Percentiles rank a stretch among this genome's conserved stretches.
Conservation (phyloP, 2,797 vertebrate species). For the Poeciliopsis paucimaculata region DNA sequence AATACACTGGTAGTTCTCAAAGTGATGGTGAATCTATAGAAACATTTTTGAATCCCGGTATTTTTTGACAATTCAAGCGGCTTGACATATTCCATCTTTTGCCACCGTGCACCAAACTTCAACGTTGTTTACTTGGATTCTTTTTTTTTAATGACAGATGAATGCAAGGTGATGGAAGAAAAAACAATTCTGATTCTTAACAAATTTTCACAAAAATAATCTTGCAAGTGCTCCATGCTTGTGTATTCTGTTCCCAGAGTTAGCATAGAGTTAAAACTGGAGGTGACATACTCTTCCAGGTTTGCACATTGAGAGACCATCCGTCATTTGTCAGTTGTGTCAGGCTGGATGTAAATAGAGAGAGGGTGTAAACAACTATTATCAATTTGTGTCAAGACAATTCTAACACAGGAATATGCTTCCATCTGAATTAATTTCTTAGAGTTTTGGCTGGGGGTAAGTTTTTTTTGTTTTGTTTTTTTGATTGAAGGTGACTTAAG, state of each 20-base stretch:
- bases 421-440: not conserved
- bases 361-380: not conserved
- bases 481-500: not conserved
- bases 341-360: not conserved
- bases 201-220: not conserved
- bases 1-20: conserved; percentile 37
- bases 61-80: conserved; percentile 44
- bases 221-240: not conserved
- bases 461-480: too few relatives aligned
- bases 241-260: not conserved
- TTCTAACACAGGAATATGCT: not conserved
- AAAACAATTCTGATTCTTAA: not conserved
- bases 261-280: not conserved
- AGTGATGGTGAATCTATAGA: conserved; percentile 53
- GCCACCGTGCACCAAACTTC: not conserved
- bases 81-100: not conserved
- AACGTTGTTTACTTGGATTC: not conserved
- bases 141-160: not conserved
- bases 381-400: not conserved
- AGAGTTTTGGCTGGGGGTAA: not conserved
- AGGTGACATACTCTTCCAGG: not conserved
- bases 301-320: not conserved
- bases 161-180: not conserved
- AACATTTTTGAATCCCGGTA: conserved; percentile 51
- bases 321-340: not conserved